Evolutionary conservation across 1,140 invertebrate species (phyloP).

Genomic region (Drosophila murphyi): DNA sequence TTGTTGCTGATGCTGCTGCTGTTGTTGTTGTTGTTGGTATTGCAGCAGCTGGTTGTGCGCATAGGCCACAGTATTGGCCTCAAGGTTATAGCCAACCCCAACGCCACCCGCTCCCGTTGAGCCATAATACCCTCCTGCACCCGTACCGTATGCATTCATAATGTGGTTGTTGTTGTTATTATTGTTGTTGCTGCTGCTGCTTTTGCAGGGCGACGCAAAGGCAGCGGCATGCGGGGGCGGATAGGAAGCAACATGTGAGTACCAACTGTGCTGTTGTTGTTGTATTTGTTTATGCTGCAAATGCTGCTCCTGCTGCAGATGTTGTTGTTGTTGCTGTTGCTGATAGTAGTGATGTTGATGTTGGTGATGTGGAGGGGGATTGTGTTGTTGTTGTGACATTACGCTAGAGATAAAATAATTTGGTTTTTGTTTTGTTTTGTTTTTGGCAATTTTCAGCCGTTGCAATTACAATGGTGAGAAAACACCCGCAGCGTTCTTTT

Average conservation of each 20-base stretch:
- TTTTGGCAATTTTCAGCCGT: constrained; percentile 47
- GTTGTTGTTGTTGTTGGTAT: constrained; percentile 65
- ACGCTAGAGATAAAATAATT: constrained; percentile 47
- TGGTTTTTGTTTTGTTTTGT: constrained; percentile 4
- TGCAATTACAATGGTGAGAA: constrained; percentile 15
- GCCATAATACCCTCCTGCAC: constrained; percentile 58
- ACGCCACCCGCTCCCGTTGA: constrained; percentile 46
- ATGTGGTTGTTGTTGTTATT: constrained; percentile 37
- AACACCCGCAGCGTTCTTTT: constrained; percentile 24
- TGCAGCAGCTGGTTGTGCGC: constrained; percentile 77
- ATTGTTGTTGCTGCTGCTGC: constrained; percentile 32
- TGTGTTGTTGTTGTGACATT: constrained; percentile 76
- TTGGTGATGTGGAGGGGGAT: constrained; percentile 49
- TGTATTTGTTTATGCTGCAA: constrained; percentile 68
- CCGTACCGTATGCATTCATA: constrained; percentile 53
- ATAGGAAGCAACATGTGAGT: constrained; percentile 81
- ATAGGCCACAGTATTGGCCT: constrained; percentile 72
- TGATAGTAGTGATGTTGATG: constrained; percentile 60
- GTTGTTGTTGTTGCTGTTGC: constrained; percentile 40
- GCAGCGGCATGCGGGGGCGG: constrained; percentile 48
- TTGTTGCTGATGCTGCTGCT: constrained; percentile 30
- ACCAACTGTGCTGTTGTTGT: constrained; percentile 63
- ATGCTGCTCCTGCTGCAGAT: constrained; percentile 53
- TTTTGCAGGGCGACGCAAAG: constrained; percentile 55
- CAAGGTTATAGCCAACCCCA: constrained; percentile 67